Evolutionary conservation across 2,797 vertebrate species (phyloP), one percentile per base, ranked within the genome.

Genomic region (Gouania willdenowi): DNA sequence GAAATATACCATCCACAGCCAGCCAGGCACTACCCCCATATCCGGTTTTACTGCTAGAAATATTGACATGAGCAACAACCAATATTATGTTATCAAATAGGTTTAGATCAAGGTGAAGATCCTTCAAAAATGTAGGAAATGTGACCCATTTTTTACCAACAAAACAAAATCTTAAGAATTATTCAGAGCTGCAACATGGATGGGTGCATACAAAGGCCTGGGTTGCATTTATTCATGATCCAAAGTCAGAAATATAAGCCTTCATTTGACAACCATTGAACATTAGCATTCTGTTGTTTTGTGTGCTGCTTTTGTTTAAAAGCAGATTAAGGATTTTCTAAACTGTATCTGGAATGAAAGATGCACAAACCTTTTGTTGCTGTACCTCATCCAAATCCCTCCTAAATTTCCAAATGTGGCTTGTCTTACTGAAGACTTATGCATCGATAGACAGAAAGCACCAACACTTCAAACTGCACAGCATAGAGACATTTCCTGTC

Each of bases 271-370:
- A 68, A 71, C 80, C 51, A 71, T 65, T 47, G 56, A 66, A 64
- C 47, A 60, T 61, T 47, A 54, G 23, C 48, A 46, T 71, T 72
- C 48, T 63, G 48, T 57, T 76, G 49, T 70, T 42, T 76, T 71
- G 44, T 53, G 45, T 39, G 20, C 47, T 69, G 31, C 50, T 57
- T 75, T 79, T 74, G 61, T 70, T 57, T 52, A 63, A 65, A 71
- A 76, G 62, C 65, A 67, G 66, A 82, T 78, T 70, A 82, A 66
- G 52, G 55, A 42, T 64, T 79, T 60, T 68, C 34, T 55, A 39
- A 68, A 62, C 37, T 51, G 38, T 66, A 73, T 72, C 65, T 46
- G 51, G 80, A 76, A 74, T 58, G 40, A 81, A 80, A 74, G 48
- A 66, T 52, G 36, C 51, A 48, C 77, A 79, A 73, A 65, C 69